A percentile compares a stretch with the other conserved stretches of the same genome.
Evolutionary conservation across 2,113 vertebrate species (phyloP).

Genomic region (Pimephales promelas): DNA sequence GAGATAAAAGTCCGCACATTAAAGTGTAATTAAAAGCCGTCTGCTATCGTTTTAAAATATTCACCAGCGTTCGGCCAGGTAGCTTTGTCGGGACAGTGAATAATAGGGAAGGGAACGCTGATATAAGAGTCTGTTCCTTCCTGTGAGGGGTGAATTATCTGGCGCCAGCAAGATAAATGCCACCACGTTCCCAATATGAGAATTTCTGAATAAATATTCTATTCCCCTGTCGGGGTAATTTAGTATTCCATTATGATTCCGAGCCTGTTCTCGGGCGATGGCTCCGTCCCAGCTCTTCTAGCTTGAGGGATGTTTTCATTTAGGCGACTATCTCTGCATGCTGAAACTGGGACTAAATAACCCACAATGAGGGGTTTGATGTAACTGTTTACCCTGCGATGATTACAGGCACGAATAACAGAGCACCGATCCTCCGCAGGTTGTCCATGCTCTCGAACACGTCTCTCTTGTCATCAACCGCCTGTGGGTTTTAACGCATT

Average conservation of each 20-base stretch:
- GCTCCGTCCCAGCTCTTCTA: slow-evolving; percentile 34
- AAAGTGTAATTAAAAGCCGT: slow-evolving; percentile 56
- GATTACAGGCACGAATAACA: slow-evolving; percentile 51
- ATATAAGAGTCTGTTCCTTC: slow-evolving; percentile 57
- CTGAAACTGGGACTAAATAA: slow-evolving; percentile 57
- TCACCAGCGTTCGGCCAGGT: slow-evolving; percentile 49
- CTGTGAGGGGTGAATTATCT: slow-evolving; percentile 35
- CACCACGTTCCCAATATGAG: slow-evolving; percentile 55
- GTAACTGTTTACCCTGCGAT: slow-evolving; percentile 58
- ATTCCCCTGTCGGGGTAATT: slow-evolving; percentile 68
- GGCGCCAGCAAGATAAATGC: slow-evolving; percentile 62
- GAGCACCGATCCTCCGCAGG: slow-evolving; percentile 45
- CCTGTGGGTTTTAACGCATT: not conserved
- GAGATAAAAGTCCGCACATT: not conserved
- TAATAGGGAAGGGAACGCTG: slow-evolving; percentile 65
- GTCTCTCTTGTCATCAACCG: slow-evolving; percentile 6
- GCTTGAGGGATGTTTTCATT: slow-evolving; percentile 61
- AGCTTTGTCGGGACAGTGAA: slow-evolving; percentile 53
- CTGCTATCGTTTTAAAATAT: slow-evolving; percentile 53
- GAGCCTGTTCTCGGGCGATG: slow-evolving; percentile 53
- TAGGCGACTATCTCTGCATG: slow-evolving; percentile 7
- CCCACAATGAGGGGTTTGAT: slow-evolving; percentile 58
- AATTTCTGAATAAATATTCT: slow-evolving; percentile 69
- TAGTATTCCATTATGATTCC: slow-evolving; percentile 72
- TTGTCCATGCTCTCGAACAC: not conserved